These are phyloP conservation scores for Alfaro cultratus DNA, from an alignment of 2,797 vertebrate species.

Conservation along the genomic window DNA sequence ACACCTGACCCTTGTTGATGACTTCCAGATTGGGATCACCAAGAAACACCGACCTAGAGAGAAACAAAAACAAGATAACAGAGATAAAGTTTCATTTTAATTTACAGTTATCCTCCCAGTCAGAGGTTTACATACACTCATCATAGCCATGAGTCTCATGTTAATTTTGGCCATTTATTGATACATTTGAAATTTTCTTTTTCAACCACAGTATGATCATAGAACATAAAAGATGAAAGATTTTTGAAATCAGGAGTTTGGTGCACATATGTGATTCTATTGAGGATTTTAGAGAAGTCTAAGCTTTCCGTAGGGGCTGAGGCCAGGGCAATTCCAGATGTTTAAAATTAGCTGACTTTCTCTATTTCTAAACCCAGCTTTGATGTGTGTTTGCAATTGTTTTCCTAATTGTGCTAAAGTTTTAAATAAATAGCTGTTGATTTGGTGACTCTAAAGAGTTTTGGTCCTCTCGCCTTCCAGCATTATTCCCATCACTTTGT, in stretches of 20 bases:
- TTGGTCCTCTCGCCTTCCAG: background rate
- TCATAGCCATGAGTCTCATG: background rate
- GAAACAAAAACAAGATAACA: background rate
- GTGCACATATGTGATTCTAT: background rate
- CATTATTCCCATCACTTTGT: background rate
- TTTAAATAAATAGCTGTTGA: background rate
- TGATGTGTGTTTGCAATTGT: background rate
- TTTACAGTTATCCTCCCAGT: background rate
- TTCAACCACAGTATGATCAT: background rate
- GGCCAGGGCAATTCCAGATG: background rate
- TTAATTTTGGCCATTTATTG: background rate
- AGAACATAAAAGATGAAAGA: background rate
- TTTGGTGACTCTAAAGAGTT: background rate
- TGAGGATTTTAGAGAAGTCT: background rate
- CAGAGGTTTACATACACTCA: background rate
- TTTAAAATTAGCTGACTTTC: background rate
- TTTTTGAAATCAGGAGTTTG: background rate
- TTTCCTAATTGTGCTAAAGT: background rate
- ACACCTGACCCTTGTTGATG: constrained; percentile 83
- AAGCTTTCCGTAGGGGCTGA: background rate
- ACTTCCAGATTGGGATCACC: constrained; percentile 90
- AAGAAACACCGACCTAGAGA: constrained; percentile 86
- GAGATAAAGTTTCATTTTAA: background rate
- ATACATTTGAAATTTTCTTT: background rate
- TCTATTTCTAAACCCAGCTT: background rate